Base-by-base conservation (phyloP, 1,140 invertebrate species). In the Diabrotica virgifera region DNA sequence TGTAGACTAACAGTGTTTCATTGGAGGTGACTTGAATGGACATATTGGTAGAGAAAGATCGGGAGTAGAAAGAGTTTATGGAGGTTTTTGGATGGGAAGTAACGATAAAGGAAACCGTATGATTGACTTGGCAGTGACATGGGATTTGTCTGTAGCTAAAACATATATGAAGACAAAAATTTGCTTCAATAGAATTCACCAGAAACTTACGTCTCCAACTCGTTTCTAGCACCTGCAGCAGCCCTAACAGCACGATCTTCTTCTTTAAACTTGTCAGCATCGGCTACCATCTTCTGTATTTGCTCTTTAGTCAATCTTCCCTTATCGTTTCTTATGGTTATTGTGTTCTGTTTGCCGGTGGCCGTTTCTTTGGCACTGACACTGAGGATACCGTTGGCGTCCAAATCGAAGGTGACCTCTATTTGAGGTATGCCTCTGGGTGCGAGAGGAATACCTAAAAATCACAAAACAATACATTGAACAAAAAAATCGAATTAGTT, bases 221-320 rank as follows among this genome's bases (percentile, higher is more conserved):
- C 80, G 74, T 91, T 92, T 74, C 87, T 87, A 3, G 86, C 82
- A 52, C 83, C 76, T 37, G 91, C 83, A 37, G 86, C 77, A 5
- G 78, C 77, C 66, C 78, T 79, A 38, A 82, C 79, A 57, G 82
- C 80, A 35, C 78, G 80, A 68, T 86, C 85, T 64, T 85, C 81
- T 55, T 82, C 79, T 36, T 73, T 80, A 70, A 83, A 87, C 76
- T 76, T 82, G 79, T 82, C 86, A 58, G 78, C 86, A 71, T 78
- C 88, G 52, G 76, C 79, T 71, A 89, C 76, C 88, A 91, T 91
- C 56, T 75, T 72, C 0, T 70, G 70, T 8, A 84, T 81, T 61
- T 84, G 80, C 3, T 77, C 70, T 56, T 78, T 77, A 5, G 71
- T 76, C 9, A 83, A 60, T 69, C 82, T 74, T 5, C 80, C 75